Evolutionary conservation across 1,140 invertebrate species (phyloP).

Genomic region (Rhopalosiphum padi): DNA sequence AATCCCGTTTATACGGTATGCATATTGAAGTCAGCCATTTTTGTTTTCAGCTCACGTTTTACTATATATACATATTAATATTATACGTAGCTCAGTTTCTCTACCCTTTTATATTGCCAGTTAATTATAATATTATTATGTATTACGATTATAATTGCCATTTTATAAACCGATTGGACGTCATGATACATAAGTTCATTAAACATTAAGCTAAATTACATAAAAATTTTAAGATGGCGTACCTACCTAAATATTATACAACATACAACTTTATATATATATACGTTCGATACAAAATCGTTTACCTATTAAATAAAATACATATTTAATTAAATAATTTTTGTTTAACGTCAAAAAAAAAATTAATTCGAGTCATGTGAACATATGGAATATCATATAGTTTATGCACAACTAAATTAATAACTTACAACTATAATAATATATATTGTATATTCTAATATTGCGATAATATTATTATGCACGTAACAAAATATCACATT

Average conservation of each 20-base stretch:
- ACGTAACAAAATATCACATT: too few species aligned
- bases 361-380: too few species aligned
- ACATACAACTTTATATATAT: background rate
- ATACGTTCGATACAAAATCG: background rate
- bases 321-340: background rate
- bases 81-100: background rate
- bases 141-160: background rate
- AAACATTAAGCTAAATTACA: background rate
- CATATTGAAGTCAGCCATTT: background rate
- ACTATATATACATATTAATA: background rate
- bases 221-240: background rate
- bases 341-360: background rate
- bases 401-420: too few species aligned
- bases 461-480: too few species aligned
- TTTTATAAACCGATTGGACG: slow-evolving; percentile 16
- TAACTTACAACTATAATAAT: too few species aligned
- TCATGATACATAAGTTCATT: background rate
- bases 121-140: slow-evolving; percentile 30
- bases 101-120: background rate
- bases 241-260: background rate
- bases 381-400: background rate
- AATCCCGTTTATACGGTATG: background rate
- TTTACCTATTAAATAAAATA: background rate
- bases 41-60: background rate
- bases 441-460: too few species aligned